phyloP scores from a whole-genome alignment of 2,113 vertebrate genomes.

The Halcyon senegalensis region DNA sequence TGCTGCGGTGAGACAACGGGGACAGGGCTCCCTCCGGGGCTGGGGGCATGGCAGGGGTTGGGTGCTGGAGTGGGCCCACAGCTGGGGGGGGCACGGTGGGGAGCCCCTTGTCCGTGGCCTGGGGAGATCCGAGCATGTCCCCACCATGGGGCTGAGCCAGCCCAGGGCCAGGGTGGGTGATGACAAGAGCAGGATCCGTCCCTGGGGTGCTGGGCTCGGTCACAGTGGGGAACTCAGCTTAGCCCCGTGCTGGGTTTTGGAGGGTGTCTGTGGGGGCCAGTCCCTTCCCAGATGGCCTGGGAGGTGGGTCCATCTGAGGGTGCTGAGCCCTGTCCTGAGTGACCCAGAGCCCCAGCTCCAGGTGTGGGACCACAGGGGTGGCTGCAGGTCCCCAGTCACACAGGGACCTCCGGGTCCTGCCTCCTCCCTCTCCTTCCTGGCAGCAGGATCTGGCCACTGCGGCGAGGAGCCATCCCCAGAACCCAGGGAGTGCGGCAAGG shows the following conservation, averaged over 20 bases:
- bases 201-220: not conserved
- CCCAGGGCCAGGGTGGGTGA: rapidly evolving
- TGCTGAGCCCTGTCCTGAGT: not conserved
- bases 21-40: not conserved
- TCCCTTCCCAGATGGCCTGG: not conserved
- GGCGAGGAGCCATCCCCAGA: not conserved
- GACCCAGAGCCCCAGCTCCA: rapidly evolving
- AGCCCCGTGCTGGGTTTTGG: not conserved
- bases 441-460: not conserved
- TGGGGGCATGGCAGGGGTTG: not conserved
- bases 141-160: not conserved
- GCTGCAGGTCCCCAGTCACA: not conserved
- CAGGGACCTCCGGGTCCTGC: not conserved
- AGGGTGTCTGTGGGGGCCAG: not conserved
- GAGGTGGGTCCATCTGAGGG: not conserved
- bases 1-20: not conserved
- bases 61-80: too few species aligned
- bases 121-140: rapidly evolving
- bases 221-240: not conserved
- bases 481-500: not conserved
- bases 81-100: rapidly evolving
- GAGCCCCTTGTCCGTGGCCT: rapidly evolving
- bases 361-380: not conserved
- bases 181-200: not conserved
- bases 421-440: not conserved